Conservation (phyloP, 2,797 vertebrate genomes). For the Corythornis leucogaster region DNA sequence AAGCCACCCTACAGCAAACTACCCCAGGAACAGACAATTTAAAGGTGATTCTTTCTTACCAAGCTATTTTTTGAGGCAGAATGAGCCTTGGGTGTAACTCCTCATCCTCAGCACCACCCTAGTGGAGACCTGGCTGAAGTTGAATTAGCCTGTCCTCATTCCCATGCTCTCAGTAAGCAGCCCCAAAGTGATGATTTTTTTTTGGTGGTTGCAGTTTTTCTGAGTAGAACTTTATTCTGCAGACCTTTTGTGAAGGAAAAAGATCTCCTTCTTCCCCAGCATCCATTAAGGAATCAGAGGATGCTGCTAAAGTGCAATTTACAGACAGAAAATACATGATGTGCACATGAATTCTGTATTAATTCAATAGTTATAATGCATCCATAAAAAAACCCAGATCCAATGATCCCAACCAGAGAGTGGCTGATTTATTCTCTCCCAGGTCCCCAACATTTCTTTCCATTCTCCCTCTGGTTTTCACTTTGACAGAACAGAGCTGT, state of each 20-base stretch:
- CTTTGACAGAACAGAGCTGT: neutral
- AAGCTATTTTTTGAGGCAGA: neutral
- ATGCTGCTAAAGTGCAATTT: neutral
- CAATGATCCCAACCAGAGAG: neutral
- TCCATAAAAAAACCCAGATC: neutral
- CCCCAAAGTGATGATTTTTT: neutral
- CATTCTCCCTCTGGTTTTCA: neutral
- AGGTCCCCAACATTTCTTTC: neutral
- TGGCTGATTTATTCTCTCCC: neutral
- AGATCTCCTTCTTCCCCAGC: neutral
- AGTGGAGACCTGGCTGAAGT: neutral
- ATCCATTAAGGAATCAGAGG: neutral
- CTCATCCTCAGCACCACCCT: neutral
- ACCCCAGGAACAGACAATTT: neutral
- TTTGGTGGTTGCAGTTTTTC: neutral
- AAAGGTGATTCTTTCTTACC: neutral
- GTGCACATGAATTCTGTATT: neutral
- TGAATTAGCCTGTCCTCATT: neutral
- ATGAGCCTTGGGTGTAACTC: neutral
- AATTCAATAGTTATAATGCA: neutral
- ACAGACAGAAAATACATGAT: neutral
- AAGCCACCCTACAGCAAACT: neutral
- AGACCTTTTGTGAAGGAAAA: neutral
- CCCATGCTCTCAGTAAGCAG: neutral
- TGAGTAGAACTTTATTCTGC: neutral